phyloP scores from a whole-genome alignment of 2,113 vertebrate genomes.

The Lanius collurio region DNA sequence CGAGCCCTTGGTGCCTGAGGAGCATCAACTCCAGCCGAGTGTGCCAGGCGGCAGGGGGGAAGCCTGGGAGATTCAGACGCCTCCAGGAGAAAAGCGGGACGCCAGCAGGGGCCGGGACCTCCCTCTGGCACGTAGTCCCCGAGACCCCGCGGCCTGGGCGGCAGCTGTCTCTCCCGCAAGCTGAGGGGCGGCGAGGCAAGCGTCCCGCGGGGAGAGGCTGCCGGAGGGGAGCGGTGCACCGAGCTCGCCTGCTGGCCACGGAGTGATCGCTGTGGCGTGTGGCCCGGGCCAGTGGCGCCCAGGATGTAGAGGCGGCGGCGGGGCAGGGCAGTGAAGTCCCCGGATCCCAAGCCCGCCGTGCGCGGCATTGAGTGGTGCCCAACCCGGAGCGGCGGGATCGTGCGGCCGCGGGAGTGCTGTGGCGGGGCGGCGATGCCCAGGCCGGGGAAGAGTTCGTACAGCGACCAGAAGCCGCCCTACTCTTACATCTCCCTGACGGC shows the following conservation, averaged over 20 bases:
- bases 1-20: not conserved
- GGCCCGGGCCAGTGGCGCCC: not conserved
- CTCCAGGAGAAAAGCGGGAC: not conserved
- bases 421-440: conserved; percentile 82
- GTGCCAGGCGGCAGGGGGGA: not conserved
- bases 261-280: not conserved
- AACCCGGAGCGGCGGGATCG: not conserved
- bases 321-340: not conserved
- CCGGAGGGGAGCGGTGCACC: not conserved
- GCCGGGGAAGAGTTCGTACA: conserved; percentile 96
- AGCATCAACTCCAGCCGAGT: not conserved
- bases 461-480: conserved; percentile 96
- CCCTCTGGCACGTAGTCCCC: too few relatives aligned
- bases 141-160: not conserved
- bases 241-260: not conserved
- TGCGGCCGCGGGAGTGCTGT: not conserved
- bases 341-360: not conserved
- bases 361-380: not conserved
- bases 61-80: not conserved
- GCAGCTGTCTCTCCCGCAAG: not conserved
- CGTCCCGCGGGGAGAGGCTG: not conserved
- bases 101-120: not conserved
- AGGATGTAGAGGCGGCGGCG: not conserved
- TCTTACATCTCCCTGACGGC: conserved; percentile 96
- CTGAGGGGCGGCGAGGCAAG: not conserved